phyloP scores from a whole-genome alignment of 2,113 vertebrate genomes.

The Protobothrops flavoviridis region DNA sequence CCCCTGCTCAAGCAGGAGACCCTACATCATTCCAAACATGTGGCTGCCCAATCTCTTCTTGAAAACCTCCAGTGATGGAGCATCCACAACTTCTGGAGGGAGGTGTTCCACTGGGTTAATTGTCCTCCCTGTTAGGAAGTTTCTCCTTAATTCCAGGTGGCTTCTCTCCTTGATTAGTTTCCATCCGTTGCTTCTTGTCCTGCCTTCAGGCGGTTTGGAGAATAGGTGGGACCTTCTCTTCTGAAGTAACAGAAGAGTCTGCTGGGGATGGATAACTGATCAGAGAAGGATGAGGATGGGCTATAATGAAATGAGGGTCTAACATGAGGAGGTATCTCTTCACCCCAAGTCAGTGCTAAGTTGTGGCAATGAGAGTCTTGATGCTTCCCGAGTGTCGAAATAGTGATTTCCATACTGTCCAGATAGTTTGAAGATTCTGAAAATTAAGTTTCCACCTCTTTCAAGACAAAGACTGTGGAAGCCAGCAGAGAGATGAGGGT shows the following conservation, averaged over 20 bases:
- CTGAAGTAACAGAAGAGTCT: background rate
- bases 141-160: too few relatives aligned
- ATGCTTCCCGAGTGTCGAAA: background rate
- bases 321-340: background rate
- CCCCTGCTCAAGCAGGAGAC: background rate
- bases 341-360: background rate
- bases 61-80: background rate
- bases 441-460: background rate
- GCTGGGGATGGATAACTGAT: too few relatives aligned
- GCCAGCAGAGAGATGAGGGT: background rate
- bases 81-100: background rate
- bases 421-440: background rate
- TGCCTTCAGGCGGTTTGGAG: too few relatives aligned
- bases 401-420: background rate
- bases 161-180: too few relatives aligned
- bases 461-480: background rate
- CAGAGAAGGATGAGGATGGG: too few relatives aligned
- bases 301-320: too few relatives aligned
- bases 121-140: background rate
- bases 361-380: background rate
- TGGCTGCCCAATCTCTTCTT: background rate
- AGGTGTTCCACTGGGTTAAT: background rate
- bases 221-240: too few relatives aligned
- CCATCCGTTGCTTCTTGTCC: too few relatives aligned
- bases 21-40: too few relatives aligned